Conservation (phyloP, 1,140 invertebrate genomes). For the Drosophila setifemur region DNA sequence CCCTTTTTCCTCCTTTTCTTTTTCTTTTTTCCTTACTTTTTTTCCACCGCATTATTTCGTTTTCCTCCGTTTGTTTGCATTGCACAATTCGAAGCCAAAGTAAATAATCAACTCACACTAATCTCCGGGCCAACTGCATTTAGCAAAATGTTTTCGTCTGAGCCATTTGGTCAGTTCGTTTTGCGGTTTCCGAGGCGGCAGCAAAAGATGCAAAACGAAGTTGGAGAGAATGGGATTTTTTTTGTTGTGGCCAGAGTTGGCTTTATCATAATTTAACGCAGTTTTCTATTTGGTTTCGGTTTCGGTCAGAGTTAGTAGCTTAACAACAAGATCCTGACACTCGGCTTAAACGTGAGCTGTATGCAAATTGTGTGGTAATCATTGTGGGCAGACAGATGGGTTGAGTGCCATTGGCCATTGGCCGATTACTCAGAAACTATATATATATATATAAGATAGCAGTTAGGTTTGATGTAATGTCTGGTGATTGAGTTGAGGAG, state of each 20-base stretch:
- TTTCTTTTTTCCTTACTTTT: constrained; percentile 22
- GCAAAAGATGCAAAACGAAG: constrained; percentile 8
- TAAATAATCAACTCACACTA: constrained; percentile 49
- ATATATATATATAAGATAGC: constrained; percentile 21
- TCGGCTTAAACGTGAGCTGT: constrained; percentile 17
- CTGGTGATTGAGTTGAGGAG: background rate
- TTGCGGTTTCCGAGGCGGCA: constrained; percentile 35
- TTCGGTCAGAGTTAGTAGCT: constrained; percentile 19
- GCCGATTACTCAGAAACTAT: constrained; percentile 31
- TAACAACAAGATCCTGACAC: constrained; percentile 15
- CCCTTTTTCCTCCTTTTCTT: background rate
- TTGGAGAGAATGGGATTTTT: constrained; percentile 5
- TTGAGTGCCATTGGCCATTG: constrained; percentile 15
- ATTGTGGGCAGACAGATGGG: constrained; percentile 20
- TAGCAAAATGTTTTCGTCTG: constrained; percentile 40
- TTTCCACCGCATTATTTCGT: constrained; percentile 41
- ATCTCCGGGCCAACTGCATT: constrained; percentile 43
- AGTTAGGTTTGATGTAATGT: constrained; percentile 30
- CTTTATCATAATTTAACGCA: constrained; percentile 45
- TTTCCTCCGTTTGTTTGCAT: constrained; percentile 36
- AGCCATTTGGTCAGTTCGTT: constrained; percentile 41
- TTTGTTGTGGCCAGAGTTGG: constrained; percentile 5
- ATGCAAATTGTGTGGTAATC: constrained; percentile 46
- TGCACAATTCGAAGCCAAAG: constrained; percentile 46
- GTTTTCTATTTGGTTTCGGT: constrained; percentile 41